Conservation (phyloP, 2,797 vertebrate species). For the Channallabes apus region DNA sequence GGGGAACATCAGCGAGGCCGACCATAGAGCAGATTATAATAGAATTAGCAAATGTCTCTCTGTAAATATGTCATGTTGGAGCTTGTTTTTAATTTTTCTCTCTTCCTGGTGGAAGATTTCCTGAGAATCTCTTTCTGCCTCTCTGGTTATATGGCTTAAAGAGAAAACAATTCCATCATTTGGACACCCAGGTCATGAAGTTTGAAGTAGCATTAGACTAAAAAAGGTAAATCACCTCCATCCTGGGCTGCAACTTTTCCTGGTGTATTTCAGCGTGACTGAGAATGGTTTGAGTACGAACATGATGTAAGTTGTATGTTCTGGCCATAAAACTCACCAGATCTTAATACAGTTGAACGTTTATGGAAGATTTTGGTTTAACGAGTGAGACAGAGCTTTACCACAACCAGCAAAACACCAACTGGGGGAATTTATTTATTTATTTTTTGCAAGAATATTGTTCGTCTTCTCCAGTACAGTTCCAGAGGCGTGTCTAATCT, state of each 20-base stretch:
- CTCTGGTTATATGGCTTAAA: slow-evolving; percentile 48
- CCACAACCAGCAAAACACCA: neutral
- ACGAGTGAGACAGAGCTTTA: too few species aligned
- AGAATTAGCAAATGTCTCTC: slow-evolving; percentile 74
- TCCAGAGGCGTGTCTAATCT: neutral
- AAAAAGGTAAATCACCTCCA: neutral
- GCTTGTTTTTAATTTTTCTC: slow-evolving; percentile 56
- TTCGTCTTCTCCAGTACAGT: neutral
- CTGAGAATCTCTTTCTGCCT: slow-evolving; percentile 21
- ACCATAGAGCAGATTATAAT: slow-evolving; percentile 66
- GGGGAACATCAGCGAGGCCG: slow-evolving; percentile 56
- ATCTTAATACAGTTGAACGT: neutral
- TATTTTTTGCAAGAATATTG: too few species aligned
- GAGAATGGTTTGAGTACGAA: neutral
- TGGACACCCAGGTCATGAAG: slow-evolving; percentile 1
- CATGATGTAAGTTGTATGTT: neutral
- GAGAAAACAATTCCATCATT: slow-evolving; percentile 11
- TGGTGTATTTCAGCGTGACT: neutral
- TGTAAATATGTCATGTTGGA: slow-evolving; percentile 63
- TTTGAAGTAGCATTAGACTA: too few species aligned
- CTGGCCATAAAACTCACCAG: neutral
- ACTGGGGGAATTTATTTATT: neutral
- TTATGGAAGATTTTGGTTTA: too few species aligned
- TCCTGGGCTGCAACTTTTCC: neutral
- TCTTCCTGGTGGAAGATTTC: slow-evolving; percentile 25